Conservation (phyloP, 2,888 invertebrate species). For the Scaptomyza parva region DNA sequence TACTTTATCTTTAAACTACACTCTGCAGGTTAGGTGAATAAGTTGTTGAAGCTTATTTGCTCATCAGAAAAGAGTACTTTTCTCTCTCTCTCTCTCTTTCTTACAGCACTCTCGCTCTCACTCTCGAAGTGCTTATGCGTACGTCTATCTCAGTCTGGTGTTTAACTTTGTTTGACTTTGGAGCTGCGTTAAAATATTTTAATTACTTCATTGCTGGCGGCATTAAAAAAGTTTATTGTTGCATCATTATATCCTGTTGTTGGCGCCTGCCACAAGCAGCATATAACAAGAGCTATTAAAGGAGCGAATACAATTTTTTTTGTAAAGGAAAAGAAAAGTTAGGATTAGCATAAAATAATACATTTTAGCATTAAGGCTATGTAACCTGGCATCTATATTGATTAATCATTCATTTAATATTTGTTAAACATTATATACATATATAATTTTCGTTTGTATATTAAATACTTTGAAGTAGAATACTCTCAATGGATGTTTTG, state of each 20-base stretch:
- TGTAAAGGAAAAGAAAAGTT: background rate
- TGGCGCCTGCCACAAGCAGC: slow-evolving; percentile 49
- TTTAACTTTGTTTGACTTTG: slow-evolving; percentile 60
- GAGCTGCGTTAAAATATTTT: slow-evolving; percentile 64
- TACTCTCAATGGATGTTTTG: background rate
- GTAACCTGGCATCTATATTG: too few species aligned
- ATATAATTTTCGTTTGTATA: too few species aligned
- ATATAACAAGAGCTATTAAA: slow-evolving; percentile 7
- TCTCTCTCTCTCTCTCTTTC: background rate
- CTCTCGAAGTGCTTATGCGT: slow-evolving; percentile 9
- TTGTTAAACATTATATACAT: background rate
- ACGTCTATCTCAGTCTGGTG: slow-evolving; percentile 17
- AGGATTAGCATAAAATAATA: background rate
- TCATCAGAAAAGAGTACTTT: slow-evolving; percentile 8
- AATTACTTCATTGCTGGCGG: slow-evolving; percentile 63
- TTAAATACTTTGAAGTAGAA: background rate
- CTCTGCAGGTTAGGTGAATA: slow-evolving; percentile 5
- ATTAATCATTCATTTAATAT: too few species aligned
- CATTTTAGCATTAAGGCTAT: background rate
- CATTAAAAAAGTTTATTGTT: slow-evolving; percentile 68
- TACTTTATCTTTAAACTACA: slow-evolving; percentile 31
- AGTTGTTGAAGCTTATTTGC: slow-evolving; percentile 31
- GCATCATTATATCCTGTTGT: slow-evolving; percentile 56
- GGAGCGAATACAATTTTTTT: background rate
- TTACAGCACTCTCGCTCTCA: background rate